These are phyloP conservation scores for Bovichtus diacanthus DNA, from an alignment of 2,797 vertebrate genomes.

Conservation along the genomic window DNA sequence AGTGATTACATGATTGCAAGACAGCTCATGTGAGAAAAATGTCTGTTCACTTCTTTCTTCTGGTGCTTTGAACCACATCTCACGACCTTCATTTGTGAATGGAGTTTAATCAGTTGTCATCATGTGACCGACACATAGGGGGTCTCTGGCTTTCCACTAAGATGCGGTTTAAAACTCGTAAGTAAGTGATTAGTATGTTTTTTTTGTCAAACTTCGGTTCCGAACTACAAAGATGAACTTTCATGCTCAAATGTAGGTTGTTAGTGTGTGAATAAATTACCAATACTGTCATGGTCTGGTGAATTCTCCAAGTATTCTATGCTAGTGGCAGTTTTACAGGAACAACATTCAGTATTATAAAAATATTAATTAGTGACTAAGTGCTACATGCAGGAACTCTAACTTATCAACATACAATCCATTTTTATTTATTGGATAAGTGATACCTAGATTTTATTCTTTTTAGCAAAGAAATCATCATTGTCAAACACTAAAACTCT, in stretches of 20 bases:
- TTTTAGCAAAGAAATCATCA: background rate
- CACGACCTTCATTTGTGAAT: background rate
- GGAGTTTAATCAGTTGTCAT: background rate
- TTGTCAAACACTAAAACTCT: background rate
- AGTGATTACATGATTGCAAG: background rate
- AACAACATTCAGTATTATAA: background rate
- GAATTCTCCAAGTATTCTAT: background rate
- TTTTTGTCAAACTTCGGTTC: too few relatives aligned
- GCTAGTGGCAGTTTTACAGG: background rate
- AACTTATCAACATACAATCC: background rate
- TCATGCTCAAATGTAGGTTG: too few relatives aligned
- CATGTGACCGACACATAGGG: background rate
- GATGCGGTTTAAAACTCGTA: too few relatives aligned
- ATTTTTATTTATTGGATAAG: too few relatives aligned
- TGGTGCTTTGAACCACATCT: background rate
- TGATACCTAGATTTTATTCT: background rate
- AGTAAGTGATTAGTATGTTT: too few relatives aligned
- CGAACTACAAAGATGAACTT: fast-evolving
- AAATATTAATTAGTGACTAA: background rate
- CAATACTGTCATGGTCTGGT: background rate
- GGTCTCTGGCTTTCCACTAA: background rate
- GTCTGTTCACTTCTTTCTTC: background rate
- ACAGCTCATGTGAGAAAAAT: background rate
- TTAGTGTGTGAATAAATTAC: too few relatives aligned
- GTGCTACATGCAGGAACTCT: background rate